Base-by-base conservation (phyloP, 2,888 invertebrate species). In the Aporophyla nigra region DNA sequence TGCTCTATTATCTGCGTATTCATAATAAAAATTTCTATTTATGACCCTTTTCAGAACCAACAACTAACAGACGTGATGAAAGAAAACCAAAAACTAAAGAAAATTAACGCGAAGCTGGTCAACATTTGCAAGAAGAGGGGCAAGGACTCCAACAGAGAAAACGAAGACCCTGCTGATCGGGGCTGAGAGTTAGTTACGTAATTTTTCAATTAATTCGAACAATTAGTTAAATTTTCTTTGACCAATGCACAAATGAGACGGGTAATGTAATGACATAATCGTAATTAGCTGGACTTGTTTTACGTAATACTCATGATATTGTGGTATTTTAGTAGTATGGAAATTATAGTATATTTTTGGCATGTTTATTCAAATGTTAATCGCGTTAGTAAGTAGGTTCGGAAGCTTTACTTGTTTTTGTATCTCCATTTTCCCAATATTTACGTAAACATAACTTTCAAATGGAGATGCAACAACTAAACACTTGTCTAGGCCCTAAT, bases 61-160 rank as follows among this genome's bases (percentile, higher is more conserved):
- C 94, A 96, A 85, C 79, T 96, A 65, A 93, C 95, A 0, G 96
- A 96, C 74, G 93, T 95, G n/a, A 93, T 96, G 92, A 95, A 94
- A 83, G 96, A 95, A 87, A 96, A 97, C 81, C 92, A 95, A 66
- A 97, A 96, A 90, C 89, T 97, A 21, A 97, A 97, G 89, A 97
- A 94, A 78, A 94, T 96, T 1, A 97, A 97, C 62, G 92, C 93
- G 0, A 94, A 95, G 66, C 91, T 97, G 68, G 93, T 97, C 27
- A 92, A 90, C 7, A 88, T 97, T 49, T 97, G 97, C 84, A 96
- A 96, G 83, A 95, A 95, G 78, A 93, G 97, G 65, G 93, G 93
- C 51, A 95, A 95, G 82, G 92, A 93, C 21, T 88, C 91, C 0
- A 94, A 95, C 80, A 89, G 92, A 49, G 96, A 95, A 56, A 95